phyloP scores from a whole-genome alignment of 1,140 invertebrate species.

The Dendrolimus kikuchii region DNA sequence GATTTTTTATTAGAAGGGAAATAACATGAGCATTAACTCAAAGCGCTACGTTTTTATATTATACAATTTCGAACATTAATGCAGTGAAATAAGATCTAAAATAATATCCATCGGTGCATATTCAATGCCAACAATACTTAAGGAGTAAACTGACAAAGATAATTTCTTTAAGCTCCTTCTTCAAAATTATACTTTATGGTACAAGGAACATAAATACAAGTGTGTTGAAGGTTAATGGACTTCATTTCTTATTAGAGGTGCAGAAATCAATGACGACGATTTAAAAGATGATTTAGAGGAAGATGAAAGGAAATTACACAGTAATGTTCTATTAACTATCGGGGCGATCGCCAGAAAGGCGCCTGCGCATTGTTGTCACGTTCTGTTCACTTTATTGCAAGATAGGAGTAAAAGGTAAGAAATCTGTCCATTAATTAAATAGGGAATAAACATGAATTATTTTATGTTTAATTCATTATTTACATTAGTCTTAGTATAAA shows the following conservation, averaged over 20 bases:
- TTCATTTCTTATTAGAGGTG: conserved; percentile 26
- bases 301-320: conserved; percentile 50
- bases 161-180: not conserved
- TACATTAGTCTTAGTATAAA: too few relatives aligned
- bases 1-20: too few relatives aligned
- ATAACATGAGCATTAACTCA: too few relatives aligned
- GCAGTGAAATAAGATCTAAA: too few relatives aligned
- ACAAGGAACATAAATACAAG: not conserved
- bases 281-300: conserved; percentile 57
- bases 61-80: too few relatives aligned
- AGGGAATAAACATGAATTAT: too few relatives aligned
- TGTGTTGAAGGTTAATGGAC: not conserved
- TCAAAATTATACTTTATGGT: not conserved
- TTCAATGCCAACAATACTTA: too few relatives aligned
- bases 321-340: conserved; percentile 47
- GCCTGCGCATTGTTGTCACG: conserved; percentile 48
- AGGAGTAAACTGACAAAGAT: not conserved
- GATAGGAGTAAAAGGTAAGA: conserved; percentile 53
- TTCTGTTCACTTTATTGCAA: conserved; percentile 45
- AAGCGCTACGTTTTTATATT: too few relatives aligned
- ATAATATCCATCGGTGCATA: too few relatives aligned
- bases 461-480: too few relatives aligned
- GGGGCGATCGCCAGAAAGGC: conserved; percentile 55
- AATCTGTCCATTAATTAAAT: too few relatives aligned
- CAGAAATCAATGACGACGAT: conserved; percentile 46